Conservation (phyloP, 2,888 invertebrate species). For the Thalpophila matura region DNA sequence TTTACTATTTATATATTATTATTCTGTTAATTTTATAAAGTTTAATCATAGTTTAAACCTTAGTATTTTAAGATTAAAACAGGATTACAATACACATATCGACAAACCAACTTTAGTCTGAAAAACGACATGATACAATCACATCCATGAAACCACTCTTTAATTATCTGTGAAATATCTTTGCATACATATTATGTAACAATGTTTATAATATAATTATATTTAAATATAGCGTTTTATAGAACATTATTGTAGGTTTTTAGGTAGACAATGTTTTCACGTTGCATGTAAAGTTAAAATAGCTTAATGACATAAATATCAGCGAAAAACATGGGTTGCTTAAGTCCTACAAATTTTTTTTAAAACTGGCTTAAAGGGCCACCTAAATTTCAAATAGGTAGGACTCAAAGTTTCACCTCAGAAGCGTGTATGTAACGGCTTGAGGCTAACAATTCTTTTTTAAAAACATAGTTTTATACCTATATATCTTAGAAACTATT, state of each 20-base stretch:
- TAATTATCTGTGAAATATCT: conserved; percentile 48
- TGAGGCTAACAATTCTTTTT: conserved; percentile 41
- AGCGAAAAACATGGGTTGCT: conserved; percentile 34
- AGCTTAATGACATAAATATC: conserved; percentile 35
- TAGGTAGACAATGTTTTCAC: conserved; percentile 62
- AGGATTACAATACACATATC: conserved; percentile 43
- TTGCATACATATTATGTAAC: conserved; percentile 54
- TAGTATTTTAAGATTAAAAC: conserved; percentile 34
- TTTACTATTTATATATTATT: conserved; percentile 46
- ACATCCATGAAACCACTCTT: conserved; percentile 30
- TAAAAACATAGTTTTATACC: conserved; percentile 56
- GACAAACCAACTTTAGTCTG: conserved; percentile 1
- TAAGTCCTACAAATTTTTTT: conserved; percentile 23
- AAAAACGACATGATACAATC: conserved; percentile 33
- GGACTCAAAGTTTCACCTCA: background rate
- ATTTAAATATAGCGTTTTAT: conserved; percentile 68
- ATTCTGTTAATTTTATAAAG: conserved; percentile 56
- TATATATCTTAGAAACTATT: conserved; percentile 66
- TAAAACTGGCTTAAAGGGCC: conserved; percentile 18
- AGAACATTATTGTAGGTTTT: conserved; percentile 60
- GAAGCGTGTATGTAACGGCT: conserved; percentile 12
- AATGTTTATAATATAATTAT: conserved; percentile 66
- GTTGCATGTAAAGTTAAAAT: conserved; percentile 49
- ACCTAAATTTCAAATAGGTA: background rate
- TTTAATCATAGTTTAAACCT: conserved; percentile 53